Percentiles rank a stretch among this genome's conserved stretches.
These are phyloP conservation scores for Artibeus lituratus DNA, from an alignment of 2,797 vertebrate species.

Conservation along the genomic window DNA sequence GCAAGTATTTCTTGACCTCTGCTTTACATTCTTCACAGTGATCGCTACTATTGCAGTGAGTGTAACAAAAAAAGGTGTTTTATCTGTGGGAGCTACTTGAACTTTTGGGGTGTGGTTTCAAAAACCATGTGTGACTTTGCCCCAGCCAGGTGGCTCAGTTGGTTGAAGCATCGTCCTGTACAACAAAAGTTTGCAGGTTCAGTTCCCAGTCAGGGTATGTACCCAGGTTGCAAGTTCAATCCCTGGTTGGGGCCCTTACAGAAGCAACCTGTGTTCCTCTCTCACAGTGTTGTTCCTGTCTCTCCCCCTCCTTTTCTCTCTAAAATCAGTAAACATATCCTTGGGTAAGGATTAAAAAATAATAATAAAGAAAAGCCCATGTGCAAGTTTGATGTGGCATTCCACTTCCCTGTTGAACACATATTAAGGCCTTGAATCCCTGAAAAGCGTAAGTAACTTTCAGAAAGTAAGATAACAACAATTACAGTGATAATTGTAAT, in stretches of 20 bases:
- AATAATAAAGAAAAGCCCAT: not conserved
- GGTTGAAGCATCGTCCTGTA: not conserved
- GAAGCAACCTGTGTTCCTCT: not conserved
- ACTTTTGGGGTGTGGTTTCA: not conserved
- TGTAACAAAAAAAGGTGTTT: not conserved
- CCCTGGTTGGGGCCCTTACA: not conserved
- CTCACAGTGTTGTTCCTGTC: not conserved
- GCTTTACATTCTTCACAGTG: not conserved
- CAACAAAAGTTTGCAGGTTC: not conserved
- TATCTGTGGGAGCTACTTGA: not conserved
- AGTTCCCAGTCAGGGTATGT: not conserved
- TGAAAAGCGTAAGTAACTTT: not conserved
- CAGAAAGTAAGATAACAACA: not conserved
- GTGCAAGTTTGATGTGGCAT: not conserved
- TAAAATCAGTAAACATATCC: not conserved
- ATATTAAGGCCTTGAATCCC: not conserved
- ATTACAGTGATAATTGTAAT: not conserved
- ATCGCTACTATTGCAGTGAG: not conserved
- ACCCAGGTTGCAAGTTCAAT: not conserved
- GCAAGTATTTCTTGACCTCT: not conserved
- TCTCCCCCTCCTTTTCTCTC: not conserved
- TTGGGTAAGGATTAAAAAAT: not conserved
- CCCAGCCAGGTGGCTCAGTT: not conserved
- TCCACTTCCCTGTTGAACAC: not conserved
- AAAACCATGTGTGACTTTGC: not conserved